phyloP scores from a whole-genome alignment of 2,888 invertebrate species.

The Mimachlamys varia region DNA sequence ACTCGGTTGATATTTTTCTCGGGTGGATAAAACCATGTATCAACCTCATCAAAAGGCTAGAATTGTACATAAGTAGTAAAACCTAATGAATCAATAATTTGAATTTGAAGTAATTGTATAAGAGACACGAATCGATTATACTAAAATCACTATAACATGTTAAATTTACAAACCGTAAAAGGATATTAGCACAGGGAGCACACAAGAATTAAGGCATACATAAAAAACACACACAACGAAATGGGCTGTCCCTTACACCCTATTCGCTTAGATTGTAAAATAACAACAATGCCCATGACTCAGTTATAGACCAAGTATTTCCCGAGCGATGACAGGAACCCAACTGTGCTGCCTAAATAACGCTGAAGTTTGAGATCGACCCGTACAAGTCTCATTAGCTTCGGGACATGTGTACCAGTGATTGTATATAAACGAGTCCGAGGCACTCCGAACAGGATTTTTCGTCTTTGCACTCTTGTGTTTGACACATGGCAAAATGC shows the following conservation, averaged over 20 bases:
- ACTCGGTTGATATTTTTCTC: too few species aligned
- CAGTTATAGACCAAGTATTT: neutral
- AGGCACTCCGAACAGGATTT: neutral
- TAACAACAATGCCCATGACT: conserved; percentile 9
- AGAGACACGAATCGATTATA: too few species aligned
- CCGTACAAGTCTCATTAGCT: neutral
- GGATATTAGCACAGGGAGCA: neutral
- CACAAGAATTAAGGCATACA: neutral
- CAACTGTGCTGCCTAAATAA: conserved; percentile 4
- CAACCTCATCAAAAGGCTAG: too few species aligned
- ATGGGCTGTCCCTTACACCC: neutral
- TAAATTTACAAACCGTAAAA: neutral
- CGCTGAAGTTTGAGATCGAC: neutral
- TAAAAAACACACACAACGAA: neutral
- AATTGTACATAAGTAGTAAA: too few species aligned
- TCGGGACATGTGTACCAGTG: too few species aligned
- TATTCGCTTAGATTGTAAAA: neutral
- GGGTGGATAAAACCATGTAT: too few species aligned
- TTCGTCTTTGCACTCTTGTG: too few species aligned
- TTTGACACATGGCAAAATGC: too few species aligned
- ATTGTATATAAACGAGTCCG: neutral
- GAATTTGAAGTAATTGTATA: too few species aligned
- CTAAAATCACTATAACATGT: too few species aligned
- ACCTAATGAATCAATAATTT: too few species aligned
- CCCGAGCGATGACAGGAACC: neutral